Evolutionary conservation across 2,797 vertebrate species (phyloP).

Genomic region (Knipowitschia caucasica): DNA sequence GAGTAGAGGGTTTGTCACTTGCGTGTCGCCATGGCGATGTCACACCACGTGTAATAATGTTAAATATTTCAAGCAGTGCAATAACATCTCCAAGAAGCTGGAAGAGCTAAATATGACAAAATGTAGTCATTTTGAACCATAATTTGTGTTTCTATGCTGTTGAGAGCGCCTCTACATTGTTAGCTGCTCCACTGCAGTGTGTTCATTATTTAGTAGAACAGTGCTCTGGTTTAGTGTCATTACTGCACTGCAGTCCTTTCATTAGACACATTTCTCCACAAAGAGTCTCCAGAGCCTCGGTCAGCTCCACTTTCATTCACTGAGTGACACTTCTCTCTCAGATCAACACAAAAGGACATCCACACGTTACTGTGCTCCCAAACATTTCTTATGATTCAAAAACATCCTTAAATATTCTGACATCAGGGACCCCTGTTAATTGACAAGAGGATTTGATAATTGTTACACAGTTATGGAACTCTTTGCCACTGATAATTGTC

Average conservation of each 20-base stretch:
- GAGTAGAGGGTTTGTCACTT: no score
- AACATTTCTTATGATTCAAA: neutral
- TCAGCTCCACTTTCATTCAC: conserved; percentile 7
- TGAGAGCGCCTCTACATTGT: conserved; percentile 14
- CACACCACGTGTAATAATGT: no score
- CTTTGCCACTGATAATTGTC: no score
- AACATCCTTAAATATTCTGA: no score
- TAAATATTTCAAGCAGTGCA: no score
- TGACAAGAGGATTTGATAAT: no score
- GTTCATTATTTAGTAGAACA: conserved; percentile 54
- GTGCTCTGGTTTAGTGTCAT: conserved; percentile 45
- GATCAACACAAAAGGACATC: neutral
- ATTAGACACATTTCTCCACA: conserved; percentile 44
- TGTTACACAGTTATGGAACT: no score
- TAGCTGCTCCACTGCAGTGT: conserved; percentile 41
- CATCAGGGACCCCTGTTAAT: no score
- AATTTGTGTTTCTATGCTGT: neutral
- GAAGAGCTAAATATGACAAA: no score
- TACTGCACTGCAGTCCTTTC: conserved; percentile 54
- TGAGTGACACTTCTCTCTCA: conserved; percentile 13
- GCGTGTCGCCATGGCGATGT: no score
- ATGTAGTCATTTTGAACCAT: neutral
- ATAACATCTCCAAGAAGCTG: no score
- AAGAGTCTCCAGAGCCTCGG: conserved; percentile 40
- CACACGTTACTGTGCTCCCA: neutral